Evolutionary conservation across 2,797 vertebrate species (phyloP), one percentile per base, ranked within the genome.

Genomic region (Argentina silus): DNA sequence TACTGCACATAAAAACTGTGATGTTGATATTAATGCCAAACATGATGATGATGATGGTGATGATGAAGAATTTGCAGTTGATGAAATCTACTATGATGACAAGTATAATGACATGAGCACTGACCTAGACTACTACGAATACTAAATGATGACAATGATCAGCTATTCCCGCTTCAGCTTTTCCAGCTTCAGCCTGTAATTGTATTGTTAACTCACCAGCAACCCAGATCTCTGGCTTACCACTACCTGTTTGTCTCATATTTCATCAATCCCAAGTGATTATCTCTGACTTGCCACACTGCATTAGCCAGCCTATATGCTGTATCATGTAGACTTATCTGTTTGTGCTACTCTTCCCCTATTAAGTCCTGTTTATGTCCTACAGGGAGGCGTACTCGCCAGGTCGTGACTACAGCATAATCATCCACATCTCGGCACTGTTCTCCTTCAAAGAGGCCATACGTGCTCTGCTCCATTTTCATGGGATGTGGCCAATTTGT

Each of bases 291-390:
- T 55, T 57, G 53, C 6, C 2, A 9, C 36, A 64, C 19, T 44
- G 5, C 0, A 9, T 65, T 27, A n/a, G 50, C 27, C 27, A 60
- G 44, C 14, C 12, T 45, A 17, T 19, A 23, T 7, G 1, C 6
- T 48, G 19, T 17, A 56, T 72, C 47, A 7, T 55, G 21, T 43
- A 23, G 56, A 51, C 47, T 72, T n/a, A 43, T 62, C 36, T 6
- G 23, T 17, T 8, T 9, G 56, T 42, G 36, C 42, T 27, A 61
- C 15, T 51, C 44, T 23, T 47, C 10, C 48, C 45, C 15, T 1
- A 62, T 71, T 61, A 61, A 14, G 45, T 12, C 11, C 47, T 63
- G 47, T 53, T 12, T 64, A 9, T 44, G n/a, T 50, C 69, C 57
- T n/a, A n/a, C 14, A 3, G 7, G 15, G 36, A n/a, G 51, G 21